Base-by-base conservation (phyloP, 2,113 vertebrate genomes). In the Amblyopsis rosae region DNA sequence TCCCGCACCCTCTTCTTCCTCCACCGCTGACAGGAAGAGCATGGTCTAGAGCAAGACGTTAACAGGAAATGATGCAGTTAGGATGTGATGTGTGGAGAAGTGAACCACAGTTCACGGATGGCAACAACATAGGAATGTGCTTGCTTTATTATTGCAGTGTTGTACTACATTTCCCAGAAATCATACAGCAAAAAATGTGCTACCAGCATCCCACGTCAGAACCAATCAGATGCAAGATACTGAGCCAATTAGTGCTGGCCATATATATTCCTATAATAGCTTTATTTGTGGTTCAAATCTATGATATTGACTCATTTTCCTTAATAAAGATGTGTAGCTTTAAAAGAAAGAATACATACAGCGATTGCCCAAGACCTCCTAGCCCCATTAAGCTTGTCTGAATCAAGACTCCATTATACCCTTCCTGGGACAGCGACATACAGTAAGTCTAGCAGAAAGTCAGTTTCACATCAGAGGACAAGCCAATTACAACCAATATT, bases 21-120 rank as follows among this genome's bases (percentile, higher is more conserved):
- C 92, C 75, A 93, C 90, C 45, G 72, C 80, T 3, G 76, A 83
- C 88, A 93, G 83, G 74, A 90, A 86, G 35, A 95, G 91, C 82
- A 92, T 94, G 47, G 96, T 96, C 97, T 99, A 82, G 80, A 80
- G 83, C 84, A 78, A 85, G 60, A 79, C 82, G 87, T 62, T 76
- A 35, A 76, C 51, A 70, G 10, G 49, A 47, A 57, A 16, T 53
- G 11, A 53, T 53, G 50, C 3, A 3, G 26, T 26, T 10, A 49
- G 48, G 12, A 12, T 49, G 48, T 49, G 12, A 10, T 12, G 48
- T 10, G 48, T 49, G 48, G 48, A 12, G 56, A 2, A 19, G 5
- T 32, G 15, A 15, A 56, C n/a, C 15, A 56, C 54, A 56, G n/a
- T 41, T 41, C 7, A 41, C 35, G 0, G 35, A 41, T 41, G 5